phyloP scores from a whole-genome alignment of 2,888 invertebrate genomes.

The Epinotia nisella region DNA sequence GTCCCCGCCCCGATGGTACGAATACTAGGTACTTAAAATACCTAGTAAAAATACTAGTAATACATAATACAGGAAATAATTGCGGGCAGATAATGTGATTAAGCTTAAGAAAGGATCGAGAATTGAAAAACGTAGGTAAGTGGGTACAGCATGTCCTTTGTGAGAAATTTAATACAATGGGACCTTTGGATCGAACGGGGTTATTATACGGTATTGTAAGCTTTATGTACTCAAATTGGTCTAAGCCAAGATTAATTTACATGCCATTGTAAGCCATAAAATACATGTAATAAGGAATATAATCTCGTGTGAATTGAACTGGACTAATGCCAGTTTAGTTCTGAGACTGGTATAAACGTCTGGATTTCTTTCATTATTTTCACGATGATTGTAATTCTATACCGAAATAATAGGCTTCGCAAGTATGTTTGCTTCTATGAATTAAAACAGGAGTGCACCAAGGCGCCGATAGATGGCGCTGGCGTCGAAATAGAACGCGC shows the following conservation, averaged over 20 bases:
- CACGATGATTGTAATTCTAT: not conserved
- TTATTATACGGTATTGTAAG: constrained; percentile 12
- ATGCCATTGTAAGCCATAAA: too few species aligned
- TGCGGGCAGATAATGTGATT: constrained; percentile 30
- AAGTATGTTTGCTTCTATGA: too few species aligned
- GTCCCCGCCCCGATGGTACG: not conserved
- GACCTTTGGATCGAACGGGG: constrained; percentile 10
- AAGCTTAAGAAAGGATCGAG: constrained; percentile 24
- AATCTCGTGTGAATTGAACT: not conserved
- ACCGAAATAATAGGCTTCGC: not conserved
- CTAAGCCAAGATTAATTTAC: not conserved
- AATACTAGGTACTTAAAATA: not conserved
- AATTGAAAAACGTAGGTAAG: constrained; percentile 32
- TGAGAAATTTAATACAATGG: constrained; percentile 21
- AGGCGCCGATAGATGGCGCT: too few species aligned
- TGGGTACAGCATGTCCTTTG: constrained; percentile 26
- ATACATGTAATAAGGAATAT: not conserved
- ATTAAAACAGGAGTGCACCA: too few species aligned
- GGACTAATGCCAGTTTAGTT: not conserved
- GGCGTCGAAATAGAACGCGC: too few species aligned
- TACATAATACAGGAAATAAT: constrained; percentile 10
- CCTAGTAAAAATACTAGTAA: not conserved
- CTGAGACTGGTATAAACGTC: not conserved
- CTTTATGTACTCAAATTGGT: not conserved
- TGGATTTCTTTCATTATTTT: constrained; percentile 7